Evolutionary conservation across 1,140 invertebrate genomes (phyloP).

Genomic region (Meteorus sp.): DNA sequence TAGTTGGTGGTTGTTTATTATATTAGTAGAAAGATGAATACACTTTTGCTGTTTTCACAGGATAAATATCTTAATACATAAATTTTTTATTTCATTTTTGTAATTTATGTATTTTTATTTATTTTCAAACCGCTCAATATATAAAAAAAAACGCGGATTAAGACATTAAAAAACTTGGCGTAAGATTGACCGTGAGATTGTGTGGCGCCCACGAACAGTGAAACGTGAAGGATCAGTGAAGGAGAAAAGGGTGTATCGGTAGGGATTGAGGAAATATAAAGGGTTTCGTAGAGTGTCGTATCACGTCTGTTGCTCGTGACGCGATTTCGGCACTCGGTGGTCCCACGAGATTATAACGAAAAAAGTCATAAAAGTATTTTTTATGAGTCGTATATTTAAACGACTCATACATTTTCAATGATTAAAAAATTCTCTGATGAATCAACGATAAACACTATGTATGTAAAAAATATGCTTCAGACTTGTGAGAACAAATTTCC

Average conservation of each 20-base stretch:
- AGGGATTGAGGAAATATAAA: too few species aligned
- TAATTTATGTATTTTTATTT: conserved; percentile 13
- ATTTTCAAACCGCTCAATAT: conserved; percentile 31
- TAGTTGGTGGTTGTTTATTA: too few species aligned
- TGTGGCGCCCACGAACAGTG: conserved; percentile 8
- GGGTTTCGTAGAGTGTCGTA: background rate
- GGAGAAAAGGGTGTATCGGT: too few species aligned
- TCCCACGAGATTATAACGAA: background rate
- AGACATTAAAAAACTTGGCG: conserved; percentile 50
- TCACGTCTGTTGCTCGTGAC: conserved; percentile 14
- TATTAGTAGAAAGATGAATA: too few species aligned
- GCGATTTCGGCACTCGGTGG: conserved; percentile 13
- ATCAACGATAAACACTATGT: background rate
- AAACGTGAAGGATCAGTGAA: background rate
- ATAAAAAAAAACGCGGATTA: conserved; percentile 43
- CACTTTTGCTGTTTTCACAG: too few species aligned
- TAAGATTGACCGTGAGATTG: conserved; percentile 44
- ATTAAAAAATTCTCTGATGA: conserved; percentile 6
- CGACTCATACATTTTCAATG: conserved; percentile 7
- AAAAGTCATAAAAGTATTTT: conserved; percentile 17
- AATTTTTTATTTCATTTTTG: too few species aligned
- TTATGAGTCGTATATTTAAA: conserved; percentile 11
- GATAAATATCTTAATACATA: too few species aligned
- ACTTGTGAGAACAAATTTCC: background rate
- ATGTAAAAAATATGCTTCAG: background rate